These are phyloP conservation scores for Trogon melanurus DNA, from an alignment of 2,113 vertebrate species.

Conservation along the genomic window DNA sequence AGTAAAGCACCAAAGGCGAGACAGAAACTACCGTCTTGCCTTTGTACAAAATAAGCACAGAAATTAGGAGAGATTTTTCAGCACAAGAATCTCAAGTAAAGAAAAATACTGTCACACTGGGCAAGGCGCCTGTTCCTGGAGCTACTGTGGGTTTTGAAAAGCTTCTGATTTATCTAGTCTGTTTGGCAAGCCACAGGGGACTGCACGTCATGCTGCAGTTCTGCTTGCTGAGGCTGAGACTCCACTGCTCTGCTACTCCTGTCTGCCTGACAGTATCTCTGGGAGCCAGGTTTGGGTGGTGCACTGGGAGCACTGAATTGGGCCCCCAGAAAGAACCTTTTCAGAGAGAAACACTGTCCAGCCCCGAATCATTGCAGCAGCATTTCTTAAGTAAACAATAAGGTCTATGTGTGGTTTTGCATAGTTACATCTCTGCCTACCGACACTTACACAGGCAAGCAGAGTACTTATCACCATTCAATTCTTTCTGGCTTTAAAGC, in stretches of 20 bases:
- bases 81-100: neutral
- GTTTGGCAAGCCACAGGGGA: neutral
- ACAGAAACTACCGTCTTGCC: neutral
- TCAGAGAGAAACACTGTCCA: neutral
- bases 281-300: neutral
- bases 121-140: neutral
- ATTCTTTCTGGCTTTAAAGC: neutral
- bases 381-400: neutral
- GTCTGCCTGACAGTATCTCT: neutral
- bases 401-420: neutral
- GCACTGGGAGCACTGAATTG: neutral
- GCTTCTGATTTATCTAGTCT: neutral
- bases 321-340: neutral
- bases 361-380: neutral
- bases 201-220: neutral
- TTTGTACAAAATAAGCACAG: neutral
- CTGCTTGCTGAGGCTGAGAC: neutral
- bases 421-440: neutral
- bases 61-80: constrained; percentile 15
- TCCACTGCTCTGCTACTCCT: neutral
- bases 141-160: constrained; percentile 24
- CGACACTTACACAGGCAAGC: neutral
- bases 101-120: neutral
- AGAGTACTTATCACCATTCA: neutral
- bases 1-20: neutral